Percentiles rank a stretch among this genome's conserved stretches.
phyloP scores from a whole-genome alignment of 2,888 invertebrate genomes.

The Automeris io region DNA sequence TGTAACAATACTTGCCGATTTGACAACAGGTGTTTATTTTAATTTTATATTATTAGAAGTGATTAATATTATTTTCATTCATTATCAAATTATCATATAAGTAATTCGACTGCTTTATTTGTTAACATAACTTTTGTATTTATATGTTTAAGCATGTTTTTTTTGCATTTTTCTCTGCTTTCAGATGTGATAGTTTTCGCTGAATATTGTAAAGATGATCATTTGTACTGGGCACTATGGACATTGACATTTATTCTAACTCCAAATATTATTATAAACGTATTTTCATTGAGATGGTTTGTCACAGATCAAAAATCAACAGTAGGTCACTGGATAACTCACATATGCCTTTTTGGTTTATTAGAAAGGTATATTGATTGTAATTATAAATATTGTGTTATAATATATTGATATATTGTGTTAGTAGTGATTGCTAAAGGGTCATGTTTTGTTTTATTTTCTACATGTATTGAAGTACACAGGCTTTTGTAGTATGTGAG shows the following conservation, averaged over 20 bases:
- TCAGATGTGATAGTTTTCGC: conserved; percentile 76
- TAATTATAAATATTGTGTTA: not conserved
- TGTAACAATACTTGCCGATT: conserved; percentile 75
- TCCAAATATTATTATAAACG: conserved; percentile 75
- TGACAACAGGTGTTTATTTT: conserved; percentile 70
- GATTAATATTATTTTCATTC: no score
- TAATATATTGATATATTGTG: no score
- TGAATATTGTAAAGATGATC: conserved; percentile 75
- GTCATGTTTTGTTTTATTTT: no score
- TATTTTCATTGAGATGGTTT: conserved; percentile 79
- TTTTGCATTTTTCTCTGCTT: conserved; percentile 25
- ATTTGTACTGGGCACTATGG: conserved; percentile 73
- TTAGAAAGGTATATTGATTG: conserved; percentile 66
- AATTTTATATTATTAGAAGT: no score
- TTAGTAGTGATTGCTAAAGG: no score
- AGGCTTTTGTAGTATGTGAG: no score
- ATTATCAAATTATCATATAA: no score
- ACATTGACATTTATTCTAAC: conserved; percentile 72
- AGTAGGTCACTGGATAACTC: conserved; percentile 72
- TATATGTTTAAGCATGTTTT: not conserved
- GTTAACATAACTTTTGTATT: not conserved
- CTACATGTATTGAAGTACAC: no score
- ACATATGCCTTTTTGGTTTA: conserved; percentile 73
- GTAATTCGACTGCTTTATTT: not conserved
- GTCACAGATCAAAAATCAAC: conserved; percentile 62